Evolutionary conservation across 2,888 invertebrate genomes (phyloP), one percentile per base, ranked within the genome.

Genomic region (Euzophera pinguis): DNA sequence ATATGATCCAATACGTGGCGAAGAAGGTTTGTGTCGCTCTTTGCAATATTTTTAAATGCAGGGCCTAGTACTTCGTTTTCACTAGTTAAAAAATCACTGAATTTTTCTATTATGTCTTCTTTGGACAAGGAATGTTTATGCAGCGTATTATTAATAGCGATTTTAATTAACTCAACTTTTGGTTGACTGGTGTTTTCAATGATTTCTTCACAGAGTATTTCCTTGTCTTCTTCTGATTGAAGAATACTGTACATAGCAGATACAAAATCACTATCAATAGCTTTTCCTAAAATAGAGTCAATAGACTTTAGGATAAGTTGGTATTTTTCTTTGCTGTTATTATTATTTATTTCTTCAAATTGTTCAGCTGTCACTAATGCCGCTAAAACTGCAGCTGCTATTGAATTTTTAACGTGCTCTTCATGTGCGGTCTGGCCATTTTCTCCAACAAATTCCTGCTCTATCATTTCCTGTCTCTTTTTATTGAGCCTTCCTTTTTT

Each of bases 31-130:
- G 93, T 91, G 65, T 94, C 92, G 59, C 91, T 91, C 64, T 89
- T 91, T 0, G 93, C 91, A 56, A 95, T 90, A 59, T 93, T 93
- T 73, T 92, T 92, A 60, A 95, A 94, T 0, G 94, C 93, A 7
- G 92, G 88, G 0, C 92, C 92, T 8, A 91, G 69, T 17, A 94
- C 91, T 57, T 93, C 86, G 61, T 90, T 90, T 65, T 93, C 93
- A 59, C 92, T 91, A 56, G 92, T 92, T 47, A 95, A 81, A 53
- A 94, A 92, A 61, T 92, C 91, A 14, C 92, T 90, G 16, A 95
- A 83, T 67, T 92, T 92, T 54, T 94, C 93, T 49, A 93, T 84
- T 0, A 94, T 88, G 12, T 92, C 91, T 56, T 92, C 91, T 68
- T 91, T 85, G 12, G 90, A 88, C 29, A 91, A 84, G 54, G 91